These are phyloP conservation scores for Hirundichthys speculiger DNA, from an alignment of 2,113 vertebrate species.

Conservation along the genomic window DNA sequence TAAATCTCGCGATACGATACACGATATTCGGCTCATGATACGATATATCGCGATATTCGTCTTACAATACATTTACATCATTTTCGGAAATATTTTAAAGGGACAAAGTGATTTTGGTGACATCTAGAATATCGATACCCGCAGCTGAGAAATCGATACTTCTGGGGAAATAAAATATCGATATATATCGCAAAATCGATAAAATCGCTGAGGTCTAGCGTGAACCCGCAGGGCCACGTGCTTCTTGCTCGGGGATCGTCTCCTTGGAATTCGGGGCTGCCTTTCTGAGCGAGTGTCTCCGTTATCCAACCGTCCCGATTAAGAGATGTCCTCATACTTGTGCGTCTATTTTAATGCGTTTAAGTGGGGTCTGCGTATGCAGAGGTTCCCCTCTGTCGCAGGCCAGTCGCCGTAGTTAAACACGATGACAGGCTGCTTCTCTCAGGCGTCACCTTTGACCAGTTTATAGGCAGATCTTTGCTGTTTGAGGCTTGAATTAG, in stretches of 20 bases:
- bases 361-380: slow-evolving; percentile 36
- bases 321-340: slow-evolving; percentile 57
- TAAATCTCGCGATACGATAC: too few species aligned
- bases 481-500: slow-evolving; percentile 63
- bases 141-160: too few species aligned
- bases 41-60: too few species aligned
- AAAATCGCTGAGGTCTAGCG: too few species aligned
- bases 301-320: slow-evolving; percentile 53
- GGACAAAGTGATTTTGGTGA: too few species aligned
- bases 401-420: slow-evolving; percentile 30
- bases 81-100: too few species aligned
- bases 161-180: too few species aligned
- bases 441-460: slow-evolving; percentile 17
- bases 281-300: slow-evolving; percentile 42
- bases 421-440: slow-evolving; percentile 36
- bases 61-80: too few species aligned
- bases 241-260: slow-evolving; percentile 7
- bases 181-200: too few species aligned
- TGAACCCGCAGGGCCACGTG: slow-evolving; percentile 17
- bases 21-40: too few species aligned
- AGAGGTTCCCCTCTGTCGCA: slow-evolving; percentile 26
- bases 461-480: slow-evolving; percentile 38
- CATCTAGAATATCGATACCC: too few species aligned
- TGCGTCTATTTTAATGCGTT: slow-evolving; percentile 67
- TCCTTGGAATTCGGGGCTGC: slow-evolving; percentile 24